Conservation (phyloP, 2,888 invertebrate species). For the Polydesmus complanatus region DNA sequence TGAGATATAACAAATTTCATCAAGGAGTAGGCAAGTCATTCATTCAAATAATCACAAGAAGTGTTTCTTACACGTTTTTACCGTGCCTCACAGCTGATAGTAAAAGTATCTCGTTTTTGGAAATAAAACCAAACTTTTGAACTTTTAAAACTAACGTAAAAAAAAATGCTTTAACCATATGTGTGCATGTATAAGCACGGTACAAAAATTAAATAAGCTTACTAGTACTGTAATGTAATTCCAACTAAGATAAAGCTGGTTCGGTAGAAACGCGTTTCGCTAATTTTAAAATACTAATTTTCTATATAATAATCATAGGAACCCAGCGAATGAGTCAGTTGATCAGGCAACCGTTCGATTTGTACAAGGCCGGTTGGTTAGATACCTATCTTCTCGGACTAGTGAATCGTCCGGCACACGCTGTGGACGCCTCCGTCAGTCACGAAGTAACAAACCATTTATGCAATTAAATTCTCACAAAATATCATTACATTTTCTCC, state of each 20-base stretch:
- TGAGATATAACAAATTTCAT: conserved; percentile 19
- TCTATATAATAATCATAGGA: neutral
- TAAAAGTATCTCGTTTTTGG: too few relatives aligned
- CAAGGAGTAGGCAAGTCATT: conserved; percentile 15
- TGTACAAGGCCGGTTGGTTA: conserved; percentile 20
- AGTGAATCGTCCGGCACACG: conserved; percentile 18
- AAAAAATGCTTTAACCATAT: too few relatives aligned
- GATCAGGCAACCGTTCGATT: conserved; percentile 19
- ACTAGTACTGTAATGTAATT: too few relatives aligned
- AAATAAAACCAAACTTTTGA: too few relatives aligned
- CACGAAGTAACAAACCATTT: conserved; percentile 15
- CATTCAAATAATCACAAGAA: too few relatives aligned
- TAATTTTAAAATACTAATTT: too few relatives aligned
- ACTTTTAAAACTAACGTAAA: too few relatives aligned
- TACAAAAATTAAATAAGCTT: too few relatives aligned
- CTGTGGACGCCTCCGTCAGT: conserved; percentile 18
- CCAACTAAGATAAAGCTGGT: too few relatives aligned
- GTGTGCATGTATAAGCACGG: too few relatives aligned
- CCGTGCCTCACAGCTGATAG: too few relatives aligned
- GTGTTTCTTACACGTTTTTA: neutral
- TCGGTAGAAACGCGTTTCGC: too few relatives aligned
- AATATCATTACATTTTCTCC: neutral
- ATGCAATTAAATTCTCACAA: neutral
- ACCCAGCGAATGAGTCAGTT: conserved; percentile 14
- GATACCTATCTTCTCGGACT: conserved; percentile 19